These are phyloP conservation scores for Rosalia funebris DNA, from an alignment of 2,888 invertebrate genomes.

Conservation along the genomic window DNA sequence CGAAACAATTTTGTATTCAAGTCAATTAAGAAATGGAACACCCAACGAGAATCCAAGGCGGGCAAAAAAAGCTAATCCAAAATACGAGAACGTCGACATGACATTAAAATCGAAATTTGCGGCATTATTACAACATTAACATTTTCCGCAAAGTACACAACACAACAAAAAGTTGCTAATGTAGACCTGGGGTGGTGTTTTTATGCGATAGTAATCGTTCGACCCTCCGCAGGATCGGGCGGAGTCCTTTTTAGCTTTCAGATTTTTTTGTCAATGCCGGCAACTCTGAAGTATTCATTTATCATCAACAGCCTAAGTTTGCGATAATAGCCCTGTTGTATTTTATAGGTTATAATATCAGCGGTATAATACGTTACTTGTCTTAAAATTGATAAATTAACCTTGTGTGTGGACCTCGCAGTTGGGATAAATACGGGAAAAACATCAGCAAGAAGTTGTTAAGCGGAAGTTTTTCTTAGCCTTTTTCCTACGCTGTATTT, in stretches of 20 bases:
- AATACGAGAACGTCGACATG: no score
- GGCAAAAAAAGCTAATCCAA: no score
- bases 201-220: constrained; percentile 49
- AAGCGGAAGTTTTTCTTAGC: constrained; percentile 7
- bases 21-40: no score
- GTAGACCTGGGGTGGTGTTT: constrained; percentile 42
- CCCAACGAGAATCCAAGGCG: no score
- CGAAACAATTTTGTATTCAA: no score
- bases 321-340: constrained; percentile 22
- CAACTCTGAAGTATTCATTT: constrained; percentile 57
- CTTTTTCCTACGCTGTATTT: neutral
- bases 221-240: constrained; percentile 49
- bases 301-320: constrained; percentile 47
- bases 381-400: constrained; percentile 28
- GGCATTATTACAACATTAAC: constrained; percentile 45
- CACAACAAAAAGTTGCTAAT: constrained; percentile 51
- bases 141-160: constrained; percentile 41
- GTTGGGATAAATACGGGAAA: constrained; percentile 19
- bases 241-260: constrained; percentile 52
- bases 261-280: constrained; percentile 52
- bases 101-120: no score
- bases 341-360: constrained; percentile 23
- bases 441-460: constrained; percentile 13
- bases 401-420: constrained; percentile 15
- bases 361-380: constrained; percentile 25